Conservation (phyloP, 2,888 invertebrate species). For the Petrophora chlorosata region DNA sequence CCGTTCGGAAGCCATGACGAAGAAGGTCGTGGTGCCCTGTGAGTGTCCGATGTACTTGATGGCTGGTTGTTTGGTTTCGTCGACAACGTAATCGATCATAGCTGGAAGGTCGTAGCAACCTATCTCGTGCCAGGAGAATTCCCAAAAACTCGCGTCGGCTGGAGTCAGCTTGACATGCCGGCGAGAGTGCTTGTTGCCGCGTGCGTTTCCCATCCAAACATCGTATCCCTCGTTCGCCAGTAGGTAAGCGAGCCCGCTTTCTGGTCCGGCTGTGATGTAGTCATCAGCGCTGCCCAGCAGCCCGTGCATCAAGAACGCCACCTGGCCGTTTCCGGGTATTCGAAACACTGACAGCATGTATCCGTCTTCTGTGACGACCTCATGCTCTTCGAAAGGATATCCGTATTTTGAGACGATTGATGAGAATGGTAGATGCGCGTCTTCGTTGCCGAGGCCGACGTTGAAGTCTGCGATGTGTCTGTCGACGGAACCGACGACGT, state of each 20-base stretch:
- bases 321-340: constrained; percentile 56
- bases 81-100: constrained; percentile 88
- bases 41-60: constrained; percentile 89
- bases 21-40: constrained; percentile 86
- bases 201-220: constrained; percentile 91
- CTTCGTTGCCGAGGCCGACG: constrained; percentile 51
- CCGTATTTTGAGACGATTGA: constrained; percentile 58
- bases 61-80: constrained; percentile 73
- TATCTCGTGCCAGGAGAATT: constrained; percentile 92
- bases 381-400: constrained; percentile 51
- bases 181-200: constrained; percentile 88
- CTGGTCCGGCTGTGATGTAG: constrained; percentile 58
- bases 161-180: constrained; percentile 73
- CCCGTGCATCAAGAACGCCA: constrained; percentile 68
- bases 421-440: constrained; percentile 46
- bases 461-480: constrained; percentile 44
- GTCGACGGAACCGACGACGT: constrained; percentile 42
- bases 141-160: constrained; percentile 82
- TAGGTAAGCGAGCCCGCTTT: constrained; percentile 63
- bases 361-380: constrained; percentile 58
- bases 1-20: constrained; percentile 78
- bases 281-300: constrained; percentile 64
- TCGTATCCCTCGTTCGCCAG: constrained; percentile 86
- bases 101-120: constrained; percentile 90
- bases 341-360: constrained; percentile 57